These are phyloP conservation scores for Rhipidura dahli DNA, from an alignment of 2,113 vertebrate species.

Conservation along the genomic window DNA sequence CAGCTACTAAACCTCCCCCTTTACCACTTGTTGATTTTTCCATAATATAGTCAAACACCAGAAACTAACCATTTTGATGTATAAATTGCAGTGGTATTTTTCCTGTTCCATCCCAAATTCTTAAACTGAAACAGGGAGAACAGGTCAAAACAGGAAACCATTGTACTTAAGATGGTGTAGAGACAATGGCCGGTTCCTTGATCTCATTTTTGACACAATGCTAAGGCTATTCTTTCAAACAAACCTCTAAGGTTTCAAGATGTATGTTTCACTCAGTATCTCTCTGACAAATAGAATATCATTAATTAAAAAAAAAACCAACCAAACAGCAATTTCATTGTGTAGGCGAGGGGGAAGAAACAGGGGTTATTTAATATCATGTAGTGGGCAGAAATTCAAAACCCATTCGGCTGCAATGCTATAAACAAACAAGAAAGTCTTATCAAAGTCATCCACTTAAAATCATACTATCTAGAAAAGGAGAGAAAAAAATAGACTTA, in stretches of 20 bases:
- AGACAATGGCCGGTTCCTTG: background rate
- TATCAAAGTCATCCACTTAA: constrained; percentile 50
- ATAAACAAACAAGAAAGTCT: constrained; percentile 61
- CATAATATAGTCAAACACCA: background rate
- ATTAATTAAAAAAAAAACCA: constrained; percentile 45
- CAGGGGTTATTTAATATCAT: constrained; percentile 69
- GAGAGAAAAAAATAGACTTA: background rate
- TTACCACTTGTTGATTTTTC: background rate
- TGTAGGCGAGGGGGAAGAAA: constrained; percentile 67
- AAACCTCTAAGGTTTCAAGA: background rate
- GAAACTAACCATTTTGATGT: background rate
- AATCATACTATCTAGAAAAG: background rate
- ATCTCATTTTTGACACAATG: background rate
- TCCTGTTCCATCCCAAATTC: background rate
- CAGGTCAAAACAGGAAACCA: background rate
- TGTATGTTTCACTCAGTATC: constrained; percentile 10
- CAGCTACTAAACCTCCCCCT: background rate
- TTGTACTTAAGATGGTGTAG: background rate
- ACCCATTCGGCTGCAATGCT: constrained; percentile 32
- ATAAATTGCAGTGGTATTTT: background rate
- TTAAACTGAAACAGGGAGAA: background rate
- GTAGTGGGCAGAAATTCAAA: constrained; percentile 72
- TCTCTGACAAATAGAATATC: constrained; percentile 56
- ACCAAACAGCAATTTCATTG: constrained; percentile 13
- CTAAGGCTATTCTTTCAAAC: background rate